Percentiles rank a stretch among this genome's conserved stretches.
phyloP scores from a whole-genome alignment of 2,113 vertebrate genomes.

The Nothobranchius furzeri region DNA sequence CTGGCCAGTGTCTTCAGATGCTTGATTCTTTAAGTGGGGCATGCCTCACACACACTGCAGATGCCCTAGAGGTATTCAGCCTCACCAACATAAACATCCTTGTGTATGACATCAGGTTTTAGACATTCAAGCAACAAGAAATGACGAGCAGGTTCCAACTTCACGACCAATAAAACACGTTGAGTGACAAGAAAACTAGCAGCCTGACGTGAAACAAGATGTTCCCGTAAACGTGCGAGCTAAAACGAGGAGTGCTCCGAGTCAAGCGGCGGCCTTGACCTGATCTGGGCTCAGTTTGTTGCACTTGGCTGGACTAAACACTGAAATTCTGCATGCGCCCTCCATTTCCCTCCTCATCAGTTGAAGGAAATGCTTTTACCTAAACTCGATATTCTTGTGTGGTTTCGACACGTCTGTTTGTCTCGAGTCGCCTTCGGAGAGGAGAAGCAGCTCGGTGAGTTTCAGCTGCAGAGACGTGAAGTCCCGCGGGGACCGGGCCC shows the following conservation, averaged over 20 bases:
- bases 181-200: neutral
- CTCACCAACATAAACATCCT: neutral
- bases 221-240: slow-evolving; percentile 1
- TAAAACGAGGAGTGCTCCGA: neutral
- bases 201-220: slow-evolving; percentile 8
- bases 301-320: neutral
- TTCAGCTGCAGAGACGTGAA: slow-evolving; percentile 28
- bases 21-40: slow-evolving; percentile 15
- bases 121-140: slow-evolving; percentile 2
- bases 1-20: slow-evolving; percentile 44
- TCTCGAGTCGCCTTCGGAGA: neutral
- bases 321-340: neutral
- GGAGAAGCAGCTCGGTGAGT: slow-evolving; percentile 23
- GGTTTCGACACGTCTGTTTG: slow-evolving; percentile 7
- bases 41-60: slow-evolving; percentile 12
- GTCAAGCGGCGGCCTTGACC: neutral
- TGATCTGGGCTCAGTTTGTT: neutral
- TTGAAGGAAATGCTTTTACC: neutral
- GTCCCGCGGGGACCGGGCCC: slow-evolving; percentile 41
- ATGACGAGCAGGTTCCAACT: neutral
- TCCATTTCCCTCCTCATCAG: neutral
- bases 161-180: slow-evolving; percentile 44
- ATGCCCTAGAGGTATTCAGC: neutral
- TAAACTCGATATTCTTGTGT: neutral
- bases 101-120: slow-evolving; percentile 23